Evolutionary conservation across 2,888 invertebrate genomes (phyloP).

Genomic region (Orthonychiurus folsomi): DNA sequence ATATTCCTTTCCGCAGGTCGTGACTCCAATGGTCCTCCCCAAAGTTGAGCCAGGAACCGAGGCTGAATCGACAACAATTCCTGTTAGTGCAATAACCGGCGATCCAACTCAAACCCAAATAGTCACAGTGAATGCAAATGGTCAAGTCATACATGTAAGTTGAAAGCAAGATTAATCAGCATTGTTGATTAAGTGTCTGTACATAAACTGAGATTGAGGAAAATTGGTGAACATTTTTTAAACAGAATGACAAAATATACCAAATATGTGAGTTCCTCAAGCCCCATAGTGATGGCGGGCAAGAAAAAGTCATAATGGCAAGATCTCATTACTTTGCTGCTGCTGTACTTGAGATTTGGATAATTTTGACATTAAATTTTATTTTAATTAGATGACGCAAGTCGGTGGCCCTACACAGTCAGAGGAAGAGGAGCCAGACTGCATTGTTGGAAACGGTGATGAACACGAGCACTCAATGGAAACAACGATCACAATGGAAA

Average conservation of each 20-base stretch:
- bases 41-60: constrained; percentile 69
- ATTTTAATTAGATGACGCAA: constrained; percentile 12
- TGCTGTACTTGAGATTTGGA: background rate
- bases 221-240: constrained; percentile 12
- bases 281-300: constrained; percentile 24
- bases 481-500: constrained; percentile 3
- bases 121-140: constrained; percentile 36
- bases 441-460: constrained; percentile 3
- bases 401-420: background rate
- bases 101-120: constrained; percentile 37
- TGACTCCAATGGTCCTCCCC: constrained; percentile 67
- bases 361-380: background rate
- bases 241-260: constrained; percentile 39
- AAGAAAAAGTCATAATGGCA: constrained; percentile 39
- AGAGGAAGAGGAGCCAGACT: background rate
- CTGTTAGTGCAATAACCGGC: constrained; percentile 35
- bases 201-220: no score
- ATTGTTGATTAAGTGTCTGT: no score
- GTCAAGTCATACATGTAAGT: constrained; percentile 38
- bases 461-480: constrained; percentile 6
- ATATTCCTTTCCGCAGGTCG: constrained; percentile 46
- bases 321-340: background rate
- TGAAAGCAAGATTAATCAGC: background rate
- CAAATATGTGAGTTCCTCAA: constrained; percentile 39
- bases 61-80: constrained; percentile 40